Evolutionary conservation across 2,797 vertebrate genomes (phyloP).

Genomic region (Sebastolobus altivelis): DNA sequence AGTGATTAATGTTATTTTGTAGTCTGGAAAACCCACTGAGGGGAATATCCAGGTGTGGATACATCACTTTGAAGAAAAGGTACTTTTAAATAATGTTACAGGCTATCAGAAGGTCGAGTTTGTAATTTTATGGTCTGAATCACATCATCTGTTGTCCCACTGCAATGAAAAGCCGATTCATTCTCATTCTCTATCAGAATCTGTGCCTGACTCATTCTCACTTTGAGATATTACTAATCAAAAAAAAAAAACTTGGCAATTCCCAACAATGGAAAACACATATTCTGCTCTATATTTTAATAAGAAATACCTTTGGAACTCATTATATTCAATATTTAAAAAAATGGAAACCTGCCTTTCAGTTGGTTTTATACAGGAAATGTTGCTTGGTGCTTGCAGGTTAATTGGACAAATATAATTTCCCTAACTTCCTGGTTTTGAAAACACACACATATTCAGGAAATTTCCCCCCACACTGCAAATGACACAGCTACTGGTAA

Average conservation of each 20-base stretch:
- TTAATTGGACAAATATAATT: not conserved
- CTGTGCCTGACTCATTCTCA: constrained; percentile 2
- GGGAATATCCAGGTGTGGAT: not conserved
- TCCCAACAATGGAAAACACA: not conserved
- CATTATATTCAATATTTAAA: not conserved
- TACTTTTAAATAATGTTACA: not conserved
- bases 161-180: not conserved
- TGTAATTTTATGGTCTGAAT: constrained; percentile 20
- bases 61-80: not conserved
- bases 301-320: not conserved
- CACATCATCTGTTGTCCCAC: not conserved
- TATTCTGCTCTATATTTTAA: not conserved
- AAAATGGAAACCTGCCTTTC: not conserved
- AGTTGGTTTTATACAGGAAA: not conserved
- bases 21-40: not conserved
- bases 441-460: not conserved
- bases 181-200: constrained; percentile 7
- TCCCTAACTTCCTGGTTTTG: not conserved
- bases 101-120: not conserved
- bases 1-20: not conserved
- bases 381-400: not conserved
- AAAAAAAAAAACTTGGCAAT: not conserved
- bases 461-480: not conserved
- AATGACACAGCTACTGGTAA: not conserved
- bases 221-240: not conserved